Base-by-base conservation (phyloP, 1,140 invertebrate species). In the Physella acuta region DNA sequence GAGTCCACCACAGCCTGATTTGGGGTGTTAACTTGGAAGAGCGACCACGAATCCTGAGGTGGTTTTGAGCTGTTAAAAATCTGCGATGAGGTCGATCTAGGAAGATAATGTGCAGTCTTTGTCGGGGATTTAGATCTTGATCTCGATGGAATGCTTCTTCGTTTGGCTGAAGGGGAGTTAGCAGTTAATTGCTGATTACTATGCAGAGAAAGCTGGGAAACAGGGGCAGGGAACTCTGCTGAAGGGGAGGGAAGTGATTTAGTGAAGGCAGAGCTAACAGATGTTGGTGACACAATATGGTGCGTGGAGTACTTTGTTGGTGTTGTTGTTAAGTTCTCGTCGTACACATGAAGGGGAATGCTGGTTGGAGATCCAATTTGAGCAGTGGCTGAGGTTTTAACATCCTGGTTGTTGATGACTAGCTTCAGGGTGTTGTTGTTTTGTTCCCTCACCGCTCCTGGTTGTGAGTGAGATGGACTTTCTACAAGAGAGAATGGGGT, bases 51-150 rank as follows among this genome's bases (percentile, higher is more conserved):
- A 51, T 36, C 26, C 1, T 44, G 51, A 44, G 34, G 36, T 62
- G 73, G 58, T n/a, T 55, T 58, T 30, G 71, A 28, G 16, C 70
- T 64, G 36, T 69, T 60, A 68, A 74, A 69, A 44, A 61, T 28
- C 14, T 61, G 63, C 36, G 60, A 58, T n/a, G 55, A 37, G 16
- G 56, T 26, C 1, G 59, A 56, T 11, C 16, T 34, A 17, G 52
- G 37, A 66, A 33, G 14, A 30, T 30, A 5, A 26, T 33, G 20
- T 20, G 64, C 24, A 5, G 59, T 17, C 4, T 61, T 24, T 36
- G 59, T 26, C 3, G 62, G 62, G 30, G 62, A 64, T 24, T 33
- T 64, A 2, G 62, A 64, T 28, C 62, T 51, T 51, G 60, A n/a
- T 24, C 60, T 17, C 1, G 60, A 62, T 62, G 62, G 8, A 52